A percentile compares a stretch with the other conserved stretches of the same genome.
phyloP scores from a whole-genome alignment of 1,140 invertebrate species.

The Gryon sp. region DNA sequence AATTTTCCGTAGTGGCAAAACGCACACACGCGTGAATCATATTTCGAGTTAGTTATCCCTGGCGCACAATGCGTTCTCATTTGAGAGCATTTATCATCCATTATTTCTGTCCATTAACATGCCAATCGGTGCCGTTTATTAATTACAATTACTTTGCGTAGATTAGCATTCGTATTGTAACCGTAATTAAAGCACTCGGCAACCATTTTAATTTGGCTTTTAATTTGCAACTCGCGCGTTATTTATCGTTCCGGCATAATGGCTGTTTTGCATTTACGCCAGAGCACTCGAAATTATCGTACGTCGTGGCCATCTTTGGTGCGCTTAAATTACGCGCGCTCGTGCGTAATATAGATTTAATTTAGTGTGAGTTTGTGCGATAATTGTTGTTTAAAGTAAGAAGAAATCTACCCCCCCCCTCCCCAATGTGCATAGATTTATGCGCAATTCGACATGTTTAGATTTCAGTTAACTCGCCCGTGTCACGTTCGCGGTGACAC shows the following conservation, averaged over 20 bases:
- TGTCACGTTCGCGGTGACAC: not conserved
- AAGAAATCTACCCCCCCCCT: too few species aligned
- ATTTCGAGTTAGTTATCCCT: conserved; percentile 61
- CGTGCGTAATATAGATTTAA: not conserved
- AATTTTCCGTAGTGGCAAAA: conserved; percentile 36
- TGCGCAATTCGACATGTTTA: conserved; percentile 5
- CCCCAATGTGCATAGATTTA: not conserved
- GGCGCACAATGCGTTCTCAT: conserved; percentile 50
- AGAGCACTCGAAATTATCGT: conserved; percentile 28
- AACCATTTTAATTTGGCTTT: conserved; percentile 59
- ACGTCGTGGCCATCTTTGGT: conserved; percentile 25
- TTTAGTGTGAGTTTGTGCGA: conserved; percentile 6
- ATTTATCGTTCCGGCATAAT: conserved; percentile 54
- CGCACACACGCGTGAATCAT: conserved; percentile 53
- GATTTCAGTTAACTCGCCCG: conserved; percentile 10
- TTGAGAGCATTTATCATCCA: conserved; percentile 60
- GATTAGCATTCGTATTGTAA: conserved; percentile 58
- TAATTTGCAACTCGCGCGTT: conserved; percentile 52
- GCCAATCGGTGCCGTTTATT: conserved; percentile 61
- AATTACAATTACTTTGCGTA: conserved; percentile 60
- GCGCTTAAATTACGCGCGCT: conserved; percentile 9
- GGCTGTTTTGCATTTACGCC: conserved; percentile 44
- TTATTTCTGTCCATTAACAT: conserved; percentile 65
- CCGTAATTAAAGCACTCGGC: conserved; percentile 53
- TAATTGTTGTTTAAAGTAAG: conserved; percentile 2